Percentiles rank a stretch among this genome's conserved stretches.
Conservation (phyloP, 2,113 vertebrate species). For the Tamias sibiricus region DNA sequence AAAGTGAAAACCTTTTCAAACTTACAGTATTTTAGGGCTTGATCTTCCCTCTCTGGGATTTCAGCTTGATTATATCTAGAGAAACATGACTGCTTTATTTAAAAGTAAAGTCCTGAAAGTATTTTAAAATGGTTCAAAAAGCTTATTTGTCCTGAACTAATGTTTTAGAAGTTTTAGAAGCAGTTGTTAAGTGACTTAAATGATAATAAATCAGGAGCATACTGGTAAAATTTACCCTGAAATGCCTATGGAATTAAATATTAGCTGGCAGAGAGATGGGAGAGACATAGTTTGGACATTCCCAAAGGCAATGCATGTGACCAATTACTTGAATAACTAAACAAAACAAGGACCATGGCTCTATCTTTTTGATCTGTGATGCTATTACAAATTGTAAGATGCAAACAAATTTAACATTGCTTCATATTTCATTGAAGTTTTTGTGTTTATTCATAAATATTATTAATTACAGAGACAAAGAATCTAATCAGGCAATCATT, state of each 20-base stretch:
- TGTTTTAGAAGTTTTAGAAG: slow-evolving; percentile 46
- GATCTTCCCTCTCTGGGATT: background rate
- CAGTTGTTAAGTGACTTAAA: background rate
- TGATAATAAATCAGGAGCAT: background rate
- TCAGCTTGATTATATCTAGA: background rate
- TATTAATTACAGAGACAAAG: background rate
- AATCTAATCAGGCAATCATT: background rate
- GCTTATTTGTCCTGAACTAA: background rate
- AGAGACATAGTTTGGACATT: background rate
- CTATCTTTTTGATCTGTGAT: background rate
- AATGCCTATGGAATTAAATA: background rate
- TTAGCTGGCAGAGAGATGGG: background rate
- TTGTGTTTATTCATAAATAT: background rate
- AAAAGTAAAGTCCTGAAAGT: background rate
- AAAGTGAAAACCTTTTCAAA: slow-evolving; percentile 30
- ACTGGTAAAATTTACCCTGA: background rate
- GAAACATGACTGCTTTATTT: slow-evolving; percentile 16
- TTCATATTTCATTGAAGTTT: background rate
- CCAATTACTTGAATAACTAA: background rate
- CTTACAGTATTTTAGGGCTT: background rate
- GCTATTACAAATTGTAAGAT: background rate
- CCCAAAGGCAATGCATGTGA: background rate
- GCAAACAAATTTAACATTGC: background rate
- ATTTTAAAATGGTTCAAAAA: slow-evolving; percentile 50
- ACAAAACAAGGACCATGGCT: background rate